phyloP scores from a whole-genome alignment of 2,797 vertebrate genomes.

The Tamandua tetradactyla region DNA sequence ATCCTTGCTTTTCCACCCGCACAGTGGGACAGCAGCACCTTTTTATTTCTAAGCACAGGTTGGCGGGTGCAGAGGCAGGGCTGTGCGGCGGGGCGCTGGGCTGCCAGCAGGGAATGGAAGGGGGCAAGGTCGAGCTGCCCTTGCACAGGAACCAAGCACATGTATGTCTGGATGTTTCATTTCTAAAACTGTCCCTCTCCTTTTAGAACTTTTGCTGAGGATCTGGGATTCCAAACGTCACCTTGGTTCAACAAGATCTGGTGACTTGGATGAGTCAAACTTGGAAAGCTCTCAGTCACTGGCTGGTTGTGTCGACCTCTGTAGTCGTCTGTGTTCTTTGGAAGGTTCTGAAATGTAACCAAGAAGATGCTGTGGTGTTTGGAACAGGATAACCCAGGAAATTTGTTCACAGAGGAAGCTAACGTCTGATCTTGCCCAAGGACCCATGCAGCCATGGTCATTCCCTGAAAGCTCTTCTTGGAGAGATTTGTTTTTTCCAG shows the following conservation, averaged over 20 bases:
- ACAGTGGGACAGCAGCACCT: too few species aligned
- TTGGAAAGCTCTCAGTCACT: rapidly evolving
- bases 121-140: too few species aligned
- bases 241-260: neutral
- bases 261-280: rapidly evolving
- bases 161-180: rapidly evolving
- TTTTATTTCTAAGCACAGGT: too few species aligned
- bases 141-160: neutral
- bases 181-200: neutral
- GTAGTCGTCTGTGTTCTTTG: rapidly evolving
- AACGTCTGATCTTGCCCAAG: too few species aligned
- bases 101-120: neutral
- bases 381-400: neutral
- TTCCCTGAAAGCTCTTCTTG: neutral
- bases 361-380: neutral
- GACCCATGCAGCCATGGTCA: rapidly evolving
- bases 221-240: neutral
- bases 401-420: neutral
- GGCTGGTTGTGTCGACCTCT: neutral
- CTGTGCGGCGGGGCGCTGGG: rapidly evolving
- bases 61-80: rapidly evolving
- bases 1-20: neutral
- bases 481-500: neutral
- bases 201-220: neutral
- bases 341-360: neutral